These are phyloP conservation scores for Piaya cayana DNA, from an alignment of 2,113 vertebrate species.

Conservation along the genomic window DNA sequence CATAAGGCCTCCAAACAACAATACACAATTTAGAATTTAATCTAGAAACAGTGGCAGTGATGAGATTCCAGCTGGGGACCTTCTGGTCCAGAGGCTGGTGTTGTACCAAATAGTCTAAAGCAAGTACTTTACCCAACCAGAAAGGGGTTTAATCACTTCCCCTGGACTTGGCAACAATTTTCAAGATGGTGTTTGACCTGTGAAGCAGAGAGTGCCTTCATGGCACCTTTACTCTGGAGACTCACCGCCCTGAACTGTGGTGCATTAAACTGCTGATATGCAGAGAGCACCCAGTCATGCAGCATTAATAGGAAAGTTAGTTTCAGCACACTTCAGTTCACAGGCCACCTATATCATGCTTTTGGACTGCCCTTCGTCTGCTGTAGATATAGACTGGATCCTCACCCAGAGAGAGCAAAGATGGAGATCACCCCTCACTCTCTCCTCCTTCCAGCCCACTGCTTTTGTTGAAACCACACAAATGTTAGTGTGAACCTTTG, in stretches of 20 bases:
- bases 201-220: not conserved
- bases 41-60: constrained; percentile 75
- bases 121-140: not conserved
- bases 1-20: constrained; percentile 82
- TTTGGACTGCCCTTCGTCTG: not conserved
- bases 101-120: constrained; percentile 37
- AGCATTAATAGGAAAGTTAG: not conserved
- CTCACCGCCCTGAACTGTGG: not conserved
- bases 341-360: not conserved
- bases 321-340: not conserved
- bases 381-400: not conserved
- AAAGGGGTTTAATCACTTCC: not conserved
- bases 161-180: not conserved
- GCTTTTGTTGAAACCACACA: not conserved
- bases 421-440: not conserved
- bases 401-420: not conserved
- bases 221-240: not conserved
- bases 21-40: constrained; percentile 83
- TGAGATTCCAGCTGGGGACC: constrained; percentile 81
- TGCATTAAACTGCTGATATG: not conserved
- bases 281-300: not conserved
- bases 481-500: not conserved
- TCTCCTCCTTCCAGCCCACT: not conserved
- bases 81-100: constrained; percentile 72
- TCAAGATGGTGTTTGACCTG: not conserved